Evolutionary conservation across 1,140 invertebrate genomes (phyloP).

Genomic region (Pseudobourletiella spinata): DNA sequence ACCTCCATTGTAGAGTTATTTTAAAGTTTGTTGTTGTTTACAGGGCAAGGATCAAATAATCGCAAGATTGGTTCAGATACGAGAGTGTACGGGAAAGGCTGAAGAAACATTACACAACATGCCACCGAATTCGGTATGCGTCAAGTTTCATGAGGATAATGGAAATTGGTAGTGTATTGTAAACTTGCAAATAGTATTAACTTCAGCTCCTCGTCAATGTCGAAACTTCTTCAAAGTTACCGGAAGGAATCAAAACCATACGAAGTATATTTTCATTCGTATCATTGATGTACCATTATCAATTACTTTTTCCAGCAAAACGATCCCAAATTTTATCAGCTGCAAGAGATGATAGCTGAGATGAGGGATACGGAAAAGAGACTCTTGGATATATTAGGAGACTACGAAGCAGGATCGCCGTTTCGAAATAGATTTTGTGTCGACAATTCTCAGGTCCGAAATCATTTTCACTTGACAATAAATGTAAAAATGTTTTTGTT

Average conservation of each 20-base stretch:
- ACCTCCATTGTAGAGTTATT: background rate
- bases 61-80: slow-evolving; percentile 5
- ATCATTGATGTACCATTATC: background rate
- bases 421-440: background rate
- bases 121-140: background rate
- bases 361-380: slow-evolving; percentile 16
- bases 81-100: slow-evolving; percentile 15
- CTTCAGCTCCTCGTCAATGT: no score
- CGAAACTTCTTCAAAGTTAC: no score
- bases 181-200: no score
- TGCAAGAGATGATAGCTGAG: slow-evolving; percentile 11
- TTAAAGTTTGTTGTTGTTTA: background rate
- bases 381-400: slow-evolving; percentile 1
- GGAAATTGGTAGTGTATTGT: background rate
- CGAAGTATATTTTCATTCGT: background rate
- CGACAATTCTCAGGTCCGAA: background rate
- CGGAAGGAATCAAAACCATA: no score
- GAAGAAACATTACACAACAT: slow-evolving; percentile 1
- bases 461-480: no score
- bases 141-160: background rate
- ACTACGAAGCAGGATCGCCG: background rate
- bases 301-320: background rate
- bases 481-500: no score
- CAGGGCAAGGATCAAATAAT: slow-evolving; percentile 5
- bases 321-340: background rate